Percentiles rank a stretch among this genome's conserved stretches.
These are phyloP conservation scores for Thaleichthys pacificus DNA, from an alignment of 2,797 vertebrate species.

Conservation along the genomic window DNA sequence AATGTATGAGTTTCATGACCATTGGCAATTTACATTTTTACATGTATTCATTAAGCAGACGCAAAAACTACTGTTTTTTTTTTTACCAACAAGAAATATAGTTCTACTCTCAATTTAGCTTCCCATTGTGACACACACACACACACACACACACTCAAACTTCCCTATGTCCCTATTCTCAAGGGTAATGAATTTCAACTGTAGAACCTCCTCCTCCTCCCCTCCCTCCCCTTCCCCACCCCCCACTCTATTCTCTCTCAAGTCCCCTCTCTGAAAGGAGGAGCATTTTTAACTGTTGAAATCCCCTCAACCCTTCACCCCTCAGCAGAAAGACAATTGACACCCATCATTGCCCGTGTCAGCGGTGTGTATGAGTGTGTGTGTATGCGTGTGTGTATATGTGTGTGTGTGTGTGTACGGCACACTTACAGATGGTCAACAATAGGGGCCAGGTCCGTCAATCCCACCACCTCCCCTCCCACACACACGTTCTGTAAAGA, in stretches of 20 bases:
- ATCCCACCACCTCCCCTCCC: slow-evolving; percentile 62
- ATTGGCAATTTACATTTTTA: too few relatives aligned
- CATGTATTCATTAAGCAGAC: too few relatives aligned
- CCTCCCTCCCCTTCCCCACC: background rate
- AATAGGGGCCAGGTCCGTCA: slow-evolving; percentile 78
- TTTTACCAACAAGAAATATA: too few relatives aligned
- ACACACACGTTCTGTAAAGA: slow-evolving; percentile 67
- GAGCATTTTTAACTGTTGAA: slow-evolving; percentile 75
- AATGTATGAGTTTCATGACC: too few relatives aligned
- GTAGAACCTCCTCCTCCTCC: slow-evolving; percentile 63
- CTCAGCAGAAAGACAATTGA: slow-evolving; percentile 37
- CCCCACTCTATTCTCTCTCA: slow-evolving; percentile 55
- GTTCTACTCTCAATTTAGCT: too few relatives aligned
- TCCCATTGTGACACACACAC: background rate
- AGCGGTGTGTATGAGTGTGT: slow-evolving; percentile 17
- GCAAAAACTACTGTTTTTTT: too few relatives aligned
- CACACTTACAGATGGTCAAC: slow-evolving; percentile 87
- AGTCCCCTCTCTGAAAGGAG: slow-evolving; percentile 49
- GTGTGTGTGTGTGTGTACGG: slow-evolving; percentile 25
- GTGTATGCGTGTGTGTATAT: too few relatives aligned
- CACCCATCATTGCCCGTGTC: slow-evolving; percentile 43
- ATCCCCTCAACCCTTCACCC: slow-evolving; percentile 59
- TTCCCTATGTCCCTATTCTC: slow-evolving; percentile 59
- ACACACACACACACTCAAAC: background rate
- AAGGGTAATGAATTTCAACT: slow-evolving; percentile 86